Base-by-base conservation (phyloP, 2,797 vertebrate genomes). In the Acipenser ruthenus region DNA sequence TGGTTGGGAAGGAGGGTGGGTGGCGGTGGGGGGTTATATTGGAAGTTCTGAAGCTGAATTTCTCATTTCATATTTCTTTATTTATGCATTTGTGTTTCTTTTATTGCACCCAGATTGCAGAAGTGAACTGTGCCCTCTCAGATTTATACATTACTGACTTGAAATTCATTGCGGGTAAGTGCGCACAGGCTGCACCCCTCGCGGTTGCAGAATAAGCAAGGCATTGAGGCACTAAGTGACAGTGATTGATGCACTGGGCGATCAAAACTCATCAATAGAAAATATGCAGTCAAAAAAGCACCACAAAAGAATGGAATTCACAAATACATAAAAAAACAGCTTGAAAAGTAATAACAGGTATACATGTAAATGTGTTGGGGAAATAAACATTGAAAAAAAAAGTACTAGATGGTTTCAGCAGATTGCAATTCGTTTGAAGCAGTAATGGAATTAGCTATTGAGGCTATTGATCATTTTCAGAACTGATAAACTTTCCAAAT, bases 171-270 rank as follows among this genome's bases (percentile, higher is more conserved):
- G 75, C 76, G 72, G 76, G 80, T 81, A 74, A 72, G 68, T 56
- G 73, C 52, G 66, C n/a, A n/a, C 68, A 37, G 4, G 23, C 23
- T 37, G 23, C 23, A 37, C 2, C 23, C 23, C 23, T 37, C 23
- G 23, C 23, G 2, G 23, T 59, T 79, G 78, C 75, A 69, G 71
- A 78, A 63, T 66, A 76, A 80, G 76, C 70, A 74, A 76, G 74
- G 63, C 69, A 64, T 72, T 49, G 74, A 77, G 76, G 67, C 52
- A 70, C 75, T 84, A 88, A 88, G 83, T 89, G 89, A 90, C 89
- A 89, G 85, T 88, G 89, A 91, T 89, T 87, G 89, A 91, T 91
- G 82, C 81, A 75, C 84, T 82, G 74, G 79, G 72, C 75, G 74
- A 80, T 79, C 37, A 15, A 77, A 75, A 86, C 84, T 82, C 80